Evolutionary conservation across 2,113 vertebrate species (phyloP), one percentile per base, ranked within the genome.

Genomic region (Cinclus cinclus): DNA sequence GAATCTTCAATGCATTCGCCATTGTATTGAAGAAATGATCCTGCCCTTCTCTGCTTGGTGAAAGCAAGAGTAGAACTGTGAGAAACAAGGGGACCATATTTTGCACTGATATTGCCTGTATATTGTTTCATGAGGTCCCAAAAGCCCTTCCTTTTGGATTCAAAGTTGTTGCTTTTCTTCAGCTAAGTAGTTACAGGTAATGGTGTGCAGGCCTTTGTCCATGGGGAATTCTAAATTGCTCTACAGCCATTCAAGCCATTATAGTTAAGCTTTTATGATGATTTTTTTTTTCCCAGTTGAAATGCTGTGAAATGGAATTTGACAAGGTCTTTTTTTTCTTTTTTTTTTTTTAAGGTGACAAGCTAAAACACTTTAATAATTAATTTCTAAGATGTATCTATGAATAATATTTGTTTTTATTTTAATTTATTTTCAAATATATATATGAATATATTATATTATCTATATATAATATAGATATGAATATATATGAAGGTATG

Each of bases 171-270:
- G 62, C 44, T 80, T 94, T 93, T 83, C 25, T 71, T 83, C 67
- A 83, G 59, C 42, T 92, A 92, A 89, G 58, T 41, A 80, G 67
- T 77, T 84, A 83, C 71, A 91, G 59, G 83, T 73, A 94, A 87
- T 87, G 42, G 21, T 50, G 64, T 69, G 77, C 58, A 92, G 55
- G 33, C 30, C 39, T 75, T 68, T 62, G 23, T 39, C 80, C 39
- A 8, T 12, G 3, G 33, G 44, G 88, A 85, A 77, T 93, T 92
- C 41, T 94, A 89, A 93, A 80, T 19, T 71, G 31, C 42, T 92
- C 9, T 35, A 69, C 24, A 73, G 67, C 39, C 33, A 78, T 63
- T 65, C 39, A 73, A 77, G 16, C 27, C 67, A 56, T 89, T 70
- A 74, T 8, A 76, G 28, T 70, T 70, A 76, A 90, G n/a, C 4